Percentiles rank a stretch among this genome's conserved stretches.
These are phyloP conservation scores for Sebastes schlegelii DNA, from an alignment of 2,113 vertebrate species.

Conservation along the genomic window DNA sequence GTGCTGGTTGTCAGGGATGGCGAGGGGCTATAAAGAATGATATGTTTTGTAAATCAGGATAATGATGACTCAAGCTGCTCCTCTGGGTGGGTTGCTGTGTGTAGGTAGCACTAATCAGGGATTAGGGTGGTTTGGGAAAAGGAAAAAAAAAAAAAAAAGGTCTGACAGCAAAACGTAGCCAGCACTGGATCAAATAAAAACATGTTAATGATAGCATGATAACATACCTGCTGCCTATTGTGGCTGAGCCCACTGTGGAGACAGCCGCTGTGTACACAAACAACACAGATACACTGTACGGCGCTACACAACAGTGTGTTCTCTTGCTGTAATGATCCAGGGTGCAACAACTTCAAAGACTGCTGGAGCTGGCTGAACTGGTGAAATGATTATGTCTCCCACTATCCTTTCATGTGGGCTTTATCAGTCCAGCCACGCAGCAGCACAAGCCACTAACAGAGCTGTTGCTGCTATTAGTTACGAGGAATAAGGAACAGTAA, in stretches of 20 bases:
- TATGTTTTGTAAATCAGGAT: conserved; percentile 59
- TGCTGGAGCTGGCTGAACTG: conserved; percentile 55
- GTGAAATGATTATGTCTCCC: conserved; percentile 69
- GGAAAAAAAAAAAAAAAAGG: conserved; percentile 16
- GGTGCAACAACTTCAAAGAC: conserved; percentile 66
- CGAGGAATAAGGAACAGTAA: conserved; percentile 48
- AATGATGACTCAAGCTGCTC: conserved; percentile 70
- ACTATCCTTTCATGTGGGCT: conserved; percentile 71
- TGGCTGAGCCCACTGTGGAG: conserved; percentile 25
- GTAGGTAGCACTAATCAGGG: conserved; percentile 67
- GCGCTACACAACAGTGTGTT: conserved; percentile 39
- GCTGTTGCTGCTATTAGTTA: conserved; percentile 65
- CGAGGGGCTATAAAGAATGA: conserved; percentile 15
- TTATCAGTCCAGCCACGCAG: conserved; percentile 66
- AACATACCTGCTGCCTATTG: conserved; percentile 44
- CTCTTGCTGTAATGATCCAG: conserved; percentile 65
- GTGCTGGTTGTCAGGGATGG: conserved; percentile 23
- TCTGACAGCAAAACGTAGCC: conserved; percentile 37
- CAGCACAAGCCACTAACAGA: conserved; percentile 52
- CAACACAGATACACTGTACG: conserved; percentile 29
- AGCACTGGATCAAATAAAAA: conserved; percentile 49
- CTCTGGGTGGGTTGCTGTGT: conserved; percentile 47
- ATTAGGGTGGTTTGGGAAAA: conserved; percentile 59
- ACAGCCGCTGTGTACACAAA: conserved; percentile 28
- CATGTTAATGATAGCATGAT: conserved; percentile 58